Evolutionary conservation across 1,140 invertebrate genomes (phyloP), one percentile per base, ranked within the genome.

Genomic region (Lamellibrachia luymesi): DNA sequence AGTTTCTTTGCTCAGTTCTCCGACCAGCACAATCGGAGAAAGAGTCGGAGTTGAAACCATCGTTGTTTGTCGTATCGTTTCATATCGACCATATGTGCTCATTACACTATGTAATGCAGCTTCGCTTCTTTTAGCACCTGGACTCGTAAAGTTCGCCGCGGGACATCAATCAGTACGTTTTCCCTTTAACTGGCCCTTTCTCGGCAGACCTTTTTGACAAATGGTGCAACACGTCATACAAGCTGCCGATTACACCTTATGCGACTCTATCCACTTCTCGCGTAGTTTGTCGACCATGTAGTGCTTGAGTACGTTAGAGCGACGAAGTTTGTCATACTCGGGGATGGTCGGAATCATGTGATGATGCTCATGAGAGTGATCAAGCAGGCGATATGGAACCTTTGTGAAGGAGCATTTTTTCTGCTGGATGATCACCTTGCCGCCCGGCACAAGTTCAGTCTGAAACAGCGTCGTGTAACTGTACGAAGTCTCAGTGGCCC

Each of bases 351-450:
- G 90, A 13, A 91, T 51, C 90, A 91, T 51, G 90, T 91, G 90
- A 38, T 91, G 90, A n/a, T 91, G 38, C 8, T 50, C 90, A 5
- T 91, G 90, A 10, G 6, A 8, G 50, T 51, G 90, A n/a, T 91
- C 50, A 5, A 51, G 90, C 13, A 91, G 49, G 13, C 49, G 50
- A 13, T 91, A 50, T n/a, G 90, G 49, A 4, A 50, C 50, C 6
- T 49, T 91, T n/a, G 50, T 91, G 50, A 51, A 49, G 90, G 38
- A 50, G 27, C 49, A 91, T 38, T 51, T 91, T n/a, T 91, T 91
- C 50, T 51, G 90, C 10, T 91, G 90, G 50, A 91, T 91, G 90
- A 91, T 91, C 38, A 91, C 90, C 50, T 91, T 91, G 50, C 49
- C 90, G 50, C 90, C 90, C 5, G 90, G 90, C 38, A 49, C 17